Evolutionary conservation across 1,140 invertebrate species (phyloP).

Genomic region (Drosophila virilis): DNA sequence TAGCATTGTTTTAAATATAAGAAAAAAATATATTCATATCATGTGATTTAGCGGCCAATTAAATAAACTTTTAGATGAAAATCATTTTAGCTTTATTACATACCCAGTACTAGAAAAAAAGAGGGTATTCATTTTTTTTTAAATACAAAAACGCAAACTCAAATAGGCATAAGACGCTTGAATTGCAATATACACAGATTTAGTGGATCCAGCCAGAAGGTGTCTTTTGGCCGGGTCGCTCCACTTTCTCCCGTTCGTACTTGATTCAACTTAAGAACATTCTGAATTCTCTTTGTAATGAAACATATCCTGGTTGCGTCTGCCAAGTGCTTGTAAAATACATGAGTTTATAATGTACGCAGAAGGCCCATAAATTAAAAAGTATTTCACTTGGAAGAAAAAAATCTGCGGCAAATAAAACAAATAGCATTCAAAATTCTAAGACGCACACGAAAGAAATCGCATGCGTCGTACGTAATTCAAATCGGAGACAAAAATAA

Average conservation of each 20-base stretch:
- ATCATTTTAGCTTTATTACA: too few relatives aligned
- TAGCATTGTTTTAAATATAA: too few relatives aligned
- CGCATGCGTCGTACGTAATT: constrained; percentile 59
- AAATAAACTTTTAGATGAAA: too few relatives aligned
- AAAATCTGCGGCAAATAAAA: constrained; percentile 74
- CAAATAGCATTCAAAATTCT: constrained; percentile 78
- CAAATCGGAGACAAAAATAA: constrained; percentile 76
- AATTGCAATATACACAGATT: too few relatives aligned
- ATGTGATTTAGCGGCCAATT: too few relatives aligned
- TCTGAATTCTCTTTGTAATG: constrained; percentile 40
- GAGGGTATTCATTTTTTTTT: too few relatives aligned
- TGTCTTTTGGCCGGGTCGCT: neutral
- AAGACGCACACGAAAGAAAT: constrained; percentile 59
- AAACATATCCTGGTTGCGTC: constrained; percentile 56
- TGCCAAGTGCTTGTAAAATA: constrained; percentile 79
- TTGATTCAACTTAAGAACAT: constrained; percentile 1
- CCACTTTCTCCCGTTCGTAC: neutral
- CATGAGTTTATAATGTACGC: constrained; percentile 71
- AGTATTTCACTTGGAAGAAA: constrained; percentile 82
- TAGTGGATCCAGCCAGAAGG: neutral
- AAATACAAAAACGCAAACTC: too few relatives aligned
- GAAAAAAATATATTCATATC: too few relatives aligned
- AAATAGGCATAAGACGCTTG: too few relatives aligned
- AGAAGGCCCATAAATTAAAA: constrained; percentile 73
- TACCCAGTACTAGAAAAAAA: too few relatives aligned